These are phyloP conservation scores for Camelus bactrianus DNA, from an alignment of 2,113 vertebrate species.

Conservation along the genomic window DNA sequence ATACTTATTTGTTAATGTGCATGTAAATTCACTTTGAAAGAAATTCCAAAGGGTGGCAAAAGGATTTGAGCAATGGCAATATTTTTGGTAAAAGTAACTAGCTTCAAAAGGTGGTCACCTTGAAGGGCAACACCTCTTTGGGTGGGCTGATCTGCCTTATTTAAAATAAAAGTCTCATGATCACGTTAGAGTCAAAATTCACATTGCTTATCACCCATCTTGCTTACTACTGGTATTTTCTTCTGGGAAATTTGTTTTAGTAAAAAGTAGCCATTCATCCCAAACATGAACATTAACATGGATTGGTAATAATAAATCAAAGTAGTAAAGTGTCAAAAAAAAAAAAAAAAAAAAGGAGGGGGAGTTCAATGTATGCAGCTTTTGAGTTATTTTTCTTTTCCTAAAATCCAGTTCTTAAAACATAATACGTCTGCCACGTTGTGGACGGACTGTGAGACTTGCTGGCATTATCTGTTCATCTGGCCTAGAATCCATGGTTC, in stretches of 20 bases:
- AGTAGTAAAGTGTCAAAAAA: neutral
- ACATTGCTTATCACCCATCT: neutral
- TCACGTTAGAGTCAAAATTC: neutral
- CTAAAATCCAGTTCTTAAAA: constrained; percentile 3
- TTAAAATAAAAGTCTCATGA: neutral
- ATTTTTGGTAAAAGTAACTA: neutral
- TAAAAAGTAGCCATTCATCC: neutral
- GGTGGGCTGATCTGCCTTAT: neutral
- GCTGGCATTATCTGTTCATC: neutral
- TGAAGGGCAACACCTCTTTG: neutral
- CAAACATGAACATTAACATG: neutral
- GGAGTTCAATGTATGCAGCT: neutral
- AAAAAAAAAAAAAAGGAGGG: neutral
- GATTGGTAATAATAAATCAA: neutral
- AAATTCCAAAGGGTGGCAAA: neutral
- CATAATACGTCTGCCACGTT: neutral
- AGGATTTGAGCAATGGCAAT: neutral
- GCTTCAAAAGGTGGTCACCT: neutral
- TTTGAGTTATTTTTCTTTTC: neutral
- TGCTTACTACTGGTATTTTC: neutral
- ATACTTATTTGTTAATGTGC: neutral
- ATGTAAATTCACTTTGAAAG: neutral
- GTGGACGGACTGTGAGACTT: neutral
- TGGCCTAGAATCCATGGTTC: neutral
- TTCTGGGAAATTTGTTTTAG: neutral